These are phyloP conservation scores for Anguilla japonica DNA, from an alignment of 2,113 vertebrate genomes.

Conservation along the genomic window DNA sequence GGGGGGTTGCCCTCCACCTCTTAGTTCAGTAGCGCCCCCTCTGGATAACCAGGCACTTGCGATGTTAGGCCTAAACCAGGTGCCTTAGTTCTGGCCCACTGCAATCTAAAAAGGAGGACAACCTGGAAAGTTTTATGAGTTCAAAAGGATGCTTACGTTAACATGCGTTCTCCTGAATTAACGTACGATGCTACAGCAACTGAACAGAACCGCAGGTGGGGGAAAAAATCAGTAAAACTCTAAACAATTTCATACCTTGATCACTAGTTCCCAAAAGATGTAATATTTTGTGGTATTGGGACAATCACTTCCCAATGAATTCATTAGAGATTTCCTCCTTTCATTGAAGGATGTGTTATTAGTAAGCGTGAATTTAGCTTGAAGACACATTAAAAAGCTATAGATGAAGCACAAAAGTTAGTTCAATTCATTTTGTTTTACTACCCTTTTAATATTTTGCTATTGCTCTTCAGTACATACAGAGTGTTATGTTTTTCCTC, in stretches of 20 bases:
- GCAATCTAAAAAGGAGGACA: too few species aligned
- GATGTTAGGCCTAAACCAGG: too few species aligned
- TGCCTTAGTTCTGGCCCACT: too few species aligned
- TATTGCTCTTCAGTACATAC: slow-evolving; percentile 72
- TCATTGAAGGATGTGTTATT: slow-evolving; percentile 62
- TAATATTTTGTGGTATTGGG: neutral
- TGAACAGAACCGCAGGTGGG: neutral
- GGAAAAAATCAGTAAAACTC: neutral
- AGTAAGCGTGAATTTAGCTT: slow-evolving; percentile 82
- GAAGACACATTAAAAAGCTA: slow-evolving; percentile 75
- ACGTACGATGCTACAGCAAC: neutral
- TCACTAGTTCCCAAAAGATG: neutral
- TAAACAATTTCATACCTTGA: neutral
- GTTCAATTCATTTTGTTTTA: slow-evolving; percentile 78
- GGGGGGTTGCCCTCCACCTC: neutral
- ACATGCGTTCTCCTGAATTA: neutral
- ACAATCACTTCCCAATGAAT: neutral
- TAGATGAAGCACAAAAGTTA: slow-evolving; percentile 78
- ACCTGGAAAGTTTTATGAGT: too few species aligned
- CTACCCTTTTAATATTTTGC: slow-evolving; percentile 76
- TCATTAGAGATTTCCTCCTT: too few species aligned
- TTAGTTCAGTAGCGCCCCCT: neutral
- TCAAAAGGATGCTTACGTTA: too few species aligned
- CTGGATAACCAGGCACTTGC: too few species aligned
- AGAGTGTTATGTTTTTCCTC: slow-evolving; percentile 79